Base-by-base conservation (phyloP, 2,113 vertebrate species). In the Xiphophorus couchianus region DNA sequence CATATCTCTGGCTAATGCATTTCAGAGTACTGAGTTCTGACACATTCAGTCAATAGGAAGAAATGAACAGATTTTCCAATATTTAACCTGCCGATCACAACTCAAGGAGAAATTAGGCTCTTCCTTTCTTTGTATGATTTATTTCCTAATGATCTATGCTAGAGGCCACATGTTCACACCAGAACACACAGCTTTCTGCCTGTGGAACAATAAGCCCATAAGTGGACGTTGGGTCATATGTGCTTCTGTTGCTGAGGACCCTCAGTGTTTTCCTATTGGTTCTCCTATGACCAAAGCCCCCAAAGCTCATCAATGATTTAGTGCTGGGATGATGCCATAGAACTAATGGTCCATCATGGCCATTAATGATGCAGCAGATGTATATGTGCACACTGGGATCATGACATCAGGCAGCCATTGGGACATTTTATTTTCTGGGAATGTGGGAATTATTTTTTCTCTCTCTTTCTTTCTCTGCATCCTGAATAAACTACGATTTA, bases 241-340 rank as follows among this genome's bases (percentile, higher is more conserved):
- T 37, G 35, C 64, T 19, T 82, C 69, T 54, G 78, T 64, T 63
- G 74, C 28, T n/a, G 31, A 64, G 61, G 19, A 61, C 66, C 35
- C 74, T 81, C 69, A 80, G 77, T 66, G 74, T 66, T 76, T 82
- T 62, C 73, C 76, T 85, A 84, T 89, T 84, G 76, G 78, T 6
- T 64, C 74, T 67, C 73, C 48, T 72, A 68, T 69, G 75, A 77
- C 72, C 48, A 31, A 10, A 61, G 35, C 66, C 69, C 74, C 71
- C 27, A 33, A 30, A 77, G 70, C 70, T 83, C 35, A 87, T 92
- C 86, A 90, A 84, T 88, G 84, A 88, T 90, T 88, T 76, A 92
- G 31, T 66, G 63, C 31, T 8, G 60, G 30, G 82, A 73, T 80
- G 85, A 87, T 73, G 77, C 30, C 71, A 51, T 66, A 12, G 42